phyloP scores from a whole-genome alignment of 2,113 vertebrate genomes.

The Ibidorhyncha struthersii region DNA sequence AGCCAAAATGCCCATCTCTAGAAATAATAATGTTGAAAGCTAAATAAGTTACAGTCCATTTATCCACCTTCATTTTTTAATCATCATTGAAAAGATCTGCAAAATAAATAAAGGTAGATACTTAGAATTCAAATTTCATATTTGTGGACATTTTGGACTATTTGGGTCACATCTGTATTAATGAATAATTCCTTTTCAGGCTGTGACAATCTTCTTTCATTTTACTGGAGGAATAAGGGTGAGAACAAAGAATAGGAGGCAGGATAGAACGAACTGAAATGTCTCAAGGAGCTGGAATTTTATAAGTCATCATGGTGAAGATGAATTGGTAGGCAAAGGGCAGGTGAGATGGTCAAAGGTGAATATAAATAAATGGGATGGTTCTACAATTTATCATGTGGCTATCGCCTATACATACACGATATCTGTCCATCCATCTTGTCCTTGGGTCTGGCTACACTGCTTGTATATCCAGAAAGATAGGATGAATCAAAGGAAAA shows the following conservation, averaged over 20 bases:
- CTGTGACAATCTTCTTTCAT: background rate
- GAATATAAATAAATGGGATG: conserved; percentile 45
- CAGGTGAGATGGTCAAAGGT: conserved; percentile 56
- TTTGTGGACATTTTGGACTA: background rate
- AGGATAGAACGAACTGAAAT: background rate
- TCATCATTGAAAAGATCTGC: background rate
- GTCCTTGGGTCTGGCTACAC: background rate
- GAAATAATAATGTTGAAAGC: background rate
- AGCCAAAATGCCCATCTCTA: background rate
- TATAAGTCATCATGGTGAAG: conserved; percentile 27
- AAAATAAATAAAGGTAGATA: background rate
- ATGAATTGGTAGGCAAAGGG: conserved; percentile 46
- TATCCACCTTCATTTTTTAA: background rate
- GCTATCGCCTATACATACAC: background rate
- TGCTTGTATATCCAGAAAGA: conserved; percentile 38
- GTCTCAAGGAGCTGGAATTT: background rate
- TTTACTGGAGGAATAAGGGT: background rate
- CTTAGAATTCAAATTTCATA: background rate
- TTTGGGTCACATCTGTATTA: background rate
- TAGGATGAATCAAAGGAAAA: conserved; percentile 28
- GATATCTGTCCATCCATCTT: conserved; percentile 58
- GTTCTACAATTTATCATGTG: conserved; percentile 19
- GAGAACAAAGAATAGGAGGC: background rate
- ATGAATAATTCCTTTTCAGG: background rate
- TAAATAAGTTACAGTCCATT: background rate